A percentile compares a stretch with the other conserved stretches of the same genome.
Evolutionary conservation across 2,888 invertebrate species (phyloP).

Genomic region (Rugalucina vietnamica): DNA sequence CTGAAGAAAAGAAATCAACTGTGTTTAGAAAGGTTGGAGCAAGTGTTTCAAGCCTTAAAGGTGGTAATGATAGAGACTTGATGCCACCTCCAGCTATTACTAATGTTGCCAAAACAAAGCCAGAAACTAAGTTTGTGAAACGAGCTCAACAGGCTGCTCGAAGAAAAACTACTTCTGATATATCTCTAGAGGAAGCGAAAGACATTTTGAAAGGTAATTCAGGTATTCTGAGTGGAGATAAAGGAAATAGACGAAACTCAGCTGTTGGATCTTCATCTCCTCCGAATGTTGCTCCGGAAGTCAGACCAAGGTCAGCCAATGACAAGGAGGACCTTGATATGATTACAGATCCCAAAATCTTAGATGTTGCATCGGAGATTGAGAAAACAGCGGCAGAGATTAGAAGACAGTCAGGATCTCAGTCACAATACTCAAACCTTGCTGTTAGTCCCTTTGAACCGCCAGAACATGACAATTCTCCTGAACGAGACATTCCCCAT

Average conservation of each 20-base stretch:
- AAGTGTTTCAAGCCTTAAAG: conserved; percentile 23
- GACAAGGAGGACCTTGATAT: conserved; percentile 36
- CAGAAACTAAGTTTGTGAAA: conserved; percentile 62
- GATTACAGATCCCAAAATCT: conserved; percentile 48
- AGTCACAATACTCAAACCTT: conserved; percentile 42
- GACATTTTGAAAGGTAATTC: conserved; percentile 78
- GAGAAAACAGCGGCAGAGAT: conserved; percentile 72
- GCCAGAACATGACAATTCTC: conserved; percentile 71
- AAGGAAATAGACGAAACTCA: conserved; percentile 33
- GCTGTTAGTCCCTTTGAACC: conserved; percentile 74
- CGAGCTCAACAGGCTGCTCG: conserved; percentile 62
- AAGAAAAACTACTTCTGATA: conserved; percentile 68
- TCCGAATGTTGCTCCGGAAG: neutral
- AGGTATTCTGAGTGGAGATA: conserved; percentile 65
- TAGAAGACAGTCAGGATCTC: conserved; percentile 49
- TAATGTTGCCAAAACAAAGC: conserved; percentile 53
- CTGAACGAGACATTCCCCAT: conserved; percentile 40
- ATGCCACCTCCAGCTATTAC: conserved; percentile 71
- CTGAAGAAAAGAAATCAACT: conserved; percentile 36
- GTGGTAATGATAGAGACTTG: conserved; percentile 59
- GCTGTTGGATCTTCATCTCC: conserved; percentile 41
- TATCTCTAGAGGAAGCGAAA: conserved; percentile 78
- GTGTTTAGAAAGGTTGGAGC: conserved; percentile 30
- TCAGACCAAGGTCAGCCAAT: neutral
- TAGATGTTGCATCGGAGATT: conserved; percentile 65